Conservation (phyloP, 2,113 vertebrate genomes). For the Lasiurus cinereus region DNA sequence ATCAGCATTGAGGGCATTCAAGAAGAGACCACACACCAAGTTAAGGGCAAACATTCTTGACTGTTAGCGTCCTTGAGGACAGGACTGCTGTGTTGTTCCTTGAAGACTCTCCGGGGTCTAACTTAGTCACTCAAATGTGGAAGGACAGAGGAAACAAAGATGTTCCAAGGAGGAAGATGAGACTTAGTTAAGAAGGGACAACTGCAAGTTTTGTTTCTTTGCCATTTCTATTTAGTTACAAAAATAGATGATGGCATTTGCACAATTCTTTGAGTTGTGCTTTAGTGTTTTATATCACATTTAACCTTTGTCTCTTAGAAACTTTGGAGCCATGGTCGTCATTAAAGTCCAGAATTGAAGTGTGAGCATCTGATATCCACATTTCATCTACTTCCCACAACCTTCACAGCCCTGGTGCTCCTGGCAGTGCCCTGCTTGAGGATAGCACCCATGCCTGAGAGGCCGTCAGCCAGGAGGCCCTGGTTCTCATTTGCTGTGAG, state of each 20-base stretch:
- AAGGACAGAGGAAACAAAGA: not conserved
- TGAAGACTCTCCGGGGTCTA: not conserved
- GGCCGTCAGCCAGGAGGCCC: not conserved
- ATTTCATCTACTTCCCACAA: not conserved
- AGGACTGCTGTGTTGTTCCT: not conserved
- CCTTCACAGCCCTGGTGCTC: too few relatives aligned
- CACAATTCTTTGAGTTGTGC: not conserved
- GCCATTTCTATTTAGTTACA: not conserved
- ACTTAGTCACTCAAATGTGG: not conserved
- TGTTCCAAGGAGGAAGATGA: not conserved
- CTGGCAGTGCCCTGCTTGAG: not conserved
- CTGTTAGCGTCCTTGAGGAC: not conserved
- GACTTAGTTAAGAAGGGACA: not conserved
- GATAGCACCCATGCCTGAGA: too few relatives aligned
- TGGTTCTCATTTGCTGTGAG: not conserved
- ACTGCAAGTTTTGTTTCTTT: not conserved
- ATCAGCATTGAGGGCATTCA: not conserved
- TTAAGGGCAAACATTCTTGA: not conserved
- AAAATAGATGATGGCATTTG: not conserved
- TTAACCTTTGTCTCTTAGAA: constrained; percentile 23
- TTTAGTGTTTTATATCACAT: not conserved
- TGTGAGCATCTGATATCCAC: not conserved
- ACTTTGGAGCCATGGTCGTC: not conserved
- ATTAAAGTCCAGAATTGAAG: not conserved
- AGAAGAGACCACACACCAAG: not conserved